phyloP scores from a whole-genome alignment of 37 sponge, comb jelly and placozoan species.

The Corticium candelabrum region DNA sequence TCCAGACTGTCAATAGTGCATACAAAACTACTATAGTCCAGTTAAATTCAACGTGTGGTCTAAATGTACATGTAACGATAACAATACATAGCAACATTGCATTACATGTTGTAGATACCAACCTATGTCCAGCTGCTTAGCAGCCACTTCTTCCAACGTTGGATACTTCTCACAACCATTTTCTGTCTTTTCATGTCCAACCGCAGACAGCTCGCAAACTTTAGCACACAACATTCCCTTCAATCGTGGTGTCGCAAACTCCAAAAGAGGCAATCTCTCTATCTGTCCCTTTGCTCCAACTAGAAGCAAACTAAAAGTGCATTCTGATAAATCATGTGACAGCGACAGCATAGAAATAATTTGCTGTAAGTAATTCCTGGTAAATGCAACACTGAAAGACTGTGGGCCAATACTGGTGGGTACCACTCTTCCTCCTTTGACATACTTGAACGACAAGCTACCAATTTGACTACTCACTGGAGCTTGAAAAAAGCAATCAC shows the following conservation, averaged over 20 bases:
- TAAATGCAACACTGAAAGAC: background rate
- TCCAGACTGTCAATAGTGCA: too few relatives aligned
- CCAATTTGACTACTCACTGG: background rate
- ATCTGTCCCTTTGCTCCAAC: background rate
- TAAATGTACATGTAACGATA: too few relatives aligned
- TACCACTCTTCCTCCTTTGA: background rate
- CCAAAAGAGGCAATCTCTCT: background rate
- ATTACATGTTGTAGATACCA: too few relatives aligned
- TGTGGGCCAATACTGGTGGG: background rate
- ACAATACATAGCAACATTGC: too few relatives aligned
- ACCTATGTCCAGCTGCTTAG: background rate
- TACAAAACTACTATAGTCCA: too few relatives aligned
- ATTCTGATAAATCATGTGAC: background rate
- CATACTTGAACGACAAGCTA: background rate
- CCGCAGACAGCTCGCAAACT: too few relatives aligned
- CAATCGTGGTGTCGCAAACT: background rate
- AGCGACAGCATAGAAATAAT: background rate
- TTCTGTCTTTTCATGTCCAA: too few relatives aligned
- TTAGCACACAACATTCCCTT: background rate
- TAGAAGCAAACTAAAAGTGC: background rate
- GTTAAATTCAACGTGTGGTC: too few relatives aligned
- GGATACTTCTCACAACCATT: background rate
- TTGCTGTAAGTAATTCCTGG: background rate
- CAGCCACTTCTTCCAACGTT: background rate
- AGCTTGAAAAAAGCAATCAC: background rate